Base-by-base conservation (phyloP, 1,140 invertebrate genomes). In the Grapholita molesta region DNA sequence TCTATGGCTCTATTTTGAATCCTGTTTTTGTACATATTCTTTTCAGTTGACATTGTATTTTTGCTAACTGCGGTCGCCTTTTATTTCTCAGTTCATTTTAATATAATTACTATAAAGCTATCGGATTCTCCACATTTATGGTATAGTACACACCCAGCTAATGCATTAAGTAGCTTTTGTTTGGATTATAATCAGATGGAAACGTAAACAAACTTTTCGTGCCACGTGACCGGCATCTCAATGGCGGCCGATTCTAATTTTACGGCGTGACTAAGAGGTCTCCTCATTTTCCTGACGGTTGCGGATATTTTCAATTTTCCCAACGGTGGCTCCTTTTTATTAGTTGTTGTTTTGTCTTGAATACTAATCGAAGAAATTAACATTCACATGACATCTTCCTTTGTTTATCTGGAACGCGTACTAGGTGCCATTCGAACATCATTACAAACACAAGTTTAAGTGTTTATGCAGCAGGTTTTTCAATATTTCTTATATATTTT, bases 301-400 rank as follows among this genome's bases (percentile, higher is more conserved):
- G 84, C 82, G 88, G 88, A 89, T 89, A 89, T 88, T 90, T 90
- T 90, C 88, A 90, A 90, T 90, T 89, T 88, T 86, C 87, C 75
- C 81, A 71, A 80, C 82, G 79, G 80, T 73, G 81, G 78, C 82
- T 82, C 80, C 85, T 88, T 89, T 90, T 90, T 90, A 89, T 90
- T 89, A 89, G 82, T 88, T 88, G 83, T 86, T 87, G 86, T 88
- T 86, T 86, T 76, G 83, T 71, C 83, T 89, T 81, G 86, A 88
- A 90, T 90, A 90, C 85, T 90, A 90, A 89, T 84, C 68, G 76
- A 48, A 52, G 64, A 77, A 78, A 89, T 89, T 88, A 88, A 80
- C 80, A 89, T 89, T 88, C 83, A 72, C 78, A 76, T 72, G 76
- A 82, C 77, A 83, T 73, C 70, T 65, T 70, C 78, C 70, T 76